A percentile compares a stretch with the other conserved stretches of the same genome.
Evolutionary conservation across 2,113 vertebrate genomes (phyloP).

Genomic region (Crotalus viridis): DNA sequence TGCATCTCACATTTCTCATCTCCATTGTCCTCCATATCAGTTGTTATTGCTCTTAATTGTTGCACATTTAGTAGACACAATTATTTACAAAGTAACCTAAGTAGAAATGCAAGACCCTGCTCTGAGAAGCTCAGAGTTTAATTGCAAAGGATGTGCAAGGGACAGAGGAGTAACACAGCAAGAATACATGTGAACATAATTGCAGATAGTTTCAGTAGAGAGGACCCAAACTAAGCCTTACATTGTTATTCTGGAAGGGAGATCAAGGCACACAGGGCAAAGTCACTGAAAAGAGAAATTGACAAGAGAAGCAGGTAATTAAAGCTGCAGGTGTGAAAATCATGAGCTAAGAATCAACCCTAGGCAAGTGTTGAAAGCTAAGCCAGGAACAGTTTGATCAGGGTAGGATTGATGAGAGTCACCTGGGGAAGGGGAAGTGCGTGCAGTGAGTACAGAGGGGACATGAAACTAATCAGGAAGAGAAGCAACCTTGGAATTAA

Average conservation of each 20-base stretch:
- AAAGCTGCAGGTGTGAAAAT: neutral
- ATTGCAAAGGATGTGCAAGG: neutral
- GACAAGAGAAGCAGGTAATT: neutral
- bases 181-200: neutral
- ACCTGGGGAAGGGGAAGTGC: neutral
- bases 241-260: neutral
- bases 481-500: too few species aligned
- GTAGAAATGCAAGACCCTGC: neutral
- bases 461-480: too few species aligned
- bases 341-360: neutral
- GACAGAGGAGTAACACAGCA: neutral
- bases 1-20: neutral
- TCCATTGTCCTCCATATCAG: neutral
- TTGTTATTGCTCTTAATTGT: neutral
- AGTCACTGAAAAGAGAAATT: neutral
- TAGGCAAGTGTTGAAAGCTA: neutral
- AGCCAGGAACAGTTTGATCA: neutral
- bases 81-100: neutral
- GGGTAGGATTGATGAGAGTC: neutral
- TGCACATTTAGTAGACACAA: neutral
- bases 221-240: neutral
- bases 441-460: neutral
- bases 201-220: neutral
- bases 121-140: neutral
- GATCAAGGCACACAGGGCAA: too few species aligned